These are phyloP conservation scores for Sweltsa coloradensis DNA, from an alignment of 1,140 invertebrate genomes.

Conservation along the genomic window DNA sequence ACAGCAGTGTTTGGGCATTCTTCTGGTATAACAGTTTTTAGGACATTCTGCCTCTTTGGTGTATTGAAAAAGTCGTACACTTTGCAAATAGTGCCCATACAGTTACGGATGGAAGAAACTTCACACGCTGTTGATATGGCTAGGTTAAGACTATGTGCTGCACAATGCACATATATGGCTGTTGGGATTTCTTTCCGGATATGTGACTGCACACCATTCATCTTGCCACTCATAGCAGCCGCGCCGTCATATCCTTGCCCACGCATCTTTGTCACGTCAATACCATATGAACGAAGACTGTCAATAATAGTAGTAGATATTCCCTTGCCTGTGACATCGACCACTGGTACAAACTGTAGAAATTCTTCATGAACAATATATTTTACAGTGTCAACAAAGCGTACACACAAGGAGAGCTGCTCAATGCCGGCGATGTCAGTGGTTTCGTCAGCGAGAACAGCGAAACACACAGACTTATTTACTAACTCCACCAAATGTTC, in stretches of 20 bases:
- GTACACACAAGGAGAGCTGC: constrained; percentile 16
- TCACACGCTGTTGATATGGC: constrained; percentile 11
- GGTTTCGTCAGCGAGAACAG: constrained; percentile 17
- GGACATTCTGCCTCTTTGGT: constrained; percentile 9
- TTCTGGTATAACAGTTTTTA: constrained; percentile 8
- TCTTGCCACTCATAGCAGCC: constrained; percentile 19
- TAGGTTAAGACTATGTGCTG: constrained; percentile 19
- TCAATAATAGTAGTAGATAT: constrained; percentile 11
- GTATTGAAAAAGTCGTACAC: constrained; percentile 13
- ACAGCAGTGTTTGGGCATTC: no score
- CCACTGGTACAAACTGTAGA: constrained; percentile 16
- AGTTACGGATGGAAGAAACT: constrained; percentile 13
- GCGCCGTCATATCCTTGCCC: constrained; percentile 22
- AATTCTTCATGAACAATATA: constrained; percentile 12
- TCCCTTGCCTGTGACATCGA: constrained; percentile 15
- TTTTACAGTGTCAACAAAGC: constrained; percentile 11
- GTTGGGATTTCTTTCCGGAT: constrained; percentile 15
- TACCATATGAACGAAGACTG: constrained; percentile 8
- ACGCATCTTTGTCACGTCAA: constrained; percentile 14
- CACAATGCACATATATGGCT: constrained; percentile 20
- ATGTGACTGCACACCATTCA: constrained; percentile 18
- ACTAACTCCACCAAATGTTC: constrained; percentile 13
- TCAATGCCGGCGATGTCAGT: constrained; percentile 14
- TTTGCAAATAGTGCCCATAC: constrained; percentile 9
- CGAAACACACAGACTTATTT: constrained; percentile 13